phyloP scores from a whole-genome alignment of 1,140 invertebrate species.

The Pseudoatta argentina region DNA sequence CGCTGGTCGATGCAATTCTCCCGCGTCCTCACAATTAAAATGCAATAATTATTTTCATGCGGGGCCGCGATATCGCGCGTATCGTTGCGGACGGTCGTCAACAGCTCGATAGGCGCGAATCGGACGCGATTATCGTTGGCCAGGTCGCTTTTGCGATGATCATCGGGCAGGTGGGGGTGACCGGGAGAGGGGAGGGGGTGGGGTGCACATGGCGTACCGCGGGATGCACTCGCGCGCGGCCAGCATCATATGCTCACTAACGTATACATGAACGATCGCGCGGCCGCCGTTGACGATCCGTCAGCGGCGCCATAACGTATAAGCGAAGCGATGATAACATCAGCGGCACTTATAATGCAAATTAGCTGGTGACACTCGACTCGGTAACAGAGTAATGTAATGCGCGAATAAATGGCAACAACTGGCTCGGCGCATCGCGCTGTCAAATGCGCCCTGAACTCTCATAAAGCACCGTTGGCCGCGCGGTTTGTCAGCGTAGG shows the following conservation, averaged over 20 bases:
- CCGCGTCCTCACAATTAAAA: slow-evolving; percentile 60
- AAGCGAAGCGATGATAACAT: slow-evolving; percentile 81
- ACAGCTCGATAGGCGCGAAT: slow-evolving; percentile 66
- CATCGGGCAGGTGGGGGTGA: slow-evolving; percentile 51
- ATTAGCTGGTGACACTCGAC: slow-evolving; percentile 86
- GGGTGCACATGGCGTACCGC: slow-evolving; percentile 10
- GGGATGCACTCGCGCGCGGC: slow-evolving; percentile 22
- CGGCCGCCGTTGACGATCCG: slow-evolving; percentile 75
- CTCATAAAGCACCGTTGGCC: slow-evolving; percentile 84
- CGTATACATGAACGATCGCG: slow-evolving; percentile 63
- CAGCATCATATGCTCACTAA: slow-evolving; percentile 27
- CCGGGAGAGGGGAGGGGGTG: no score
- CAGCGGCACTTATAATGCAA: slow-evolving; percentile 85
- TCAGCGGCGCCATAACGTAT: slow-evolving; percentile 81
- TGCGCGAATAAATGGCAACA: slow-evolving; percentile 87
- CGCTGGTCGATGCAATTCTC: slow-evolving; percentile 50
- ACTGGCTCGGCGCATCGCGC: slow-evolving; percentile 80
- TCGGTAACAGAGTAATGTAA: slow-evolving; percentile 86
- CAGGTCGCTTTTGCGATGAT: slow-evolving; percentile 49
- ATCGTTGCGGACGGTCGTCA: slow-evolving; percentile 40
- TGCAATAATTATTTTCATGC: slow-evolving; percentile 63
- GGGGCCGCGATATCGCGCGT: not conserved
- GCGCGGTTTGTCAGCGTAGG: slow-evolving; percentile 81
- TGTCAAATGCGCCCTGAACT: slow-evolving; percentile 85
- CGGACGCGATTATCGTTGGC: slow-evolving; percentile 55